Base-by-base conservation (phyloP, 2,888 invertebrate genomes). In the Bimastos eiseni region DNA sequence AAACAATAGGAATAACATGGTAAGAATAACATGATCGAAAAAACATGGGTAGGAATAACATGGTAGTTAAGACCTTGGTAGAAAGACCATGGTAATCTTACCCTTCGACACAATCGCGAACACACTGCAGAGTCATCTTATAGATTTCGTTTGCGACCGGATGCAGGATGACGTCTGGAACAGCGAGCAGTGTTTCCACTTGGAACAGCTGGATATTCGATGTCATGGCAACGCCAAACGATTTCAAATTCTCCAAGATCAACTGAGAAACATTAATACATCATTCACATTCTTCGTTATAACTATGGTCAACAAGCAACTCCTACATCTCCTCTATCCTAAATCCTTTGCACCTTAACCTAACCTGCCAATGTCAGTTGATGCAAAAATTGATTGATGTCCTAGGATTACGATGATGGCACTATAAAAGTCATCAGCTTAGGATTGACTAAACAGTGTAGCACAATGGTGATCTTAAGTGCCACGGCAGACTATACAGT, bases 111-210 rank as follows among this genome's bases (percentile, higher is more conserved):
- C 97, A 97, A 94, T 98, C 97, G 93, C 97, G 97, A 33, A 97
- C 96, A 93, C 97, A 96, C 93, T 97, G 96, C 30, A 97, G 95
- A 33, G 98, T 96, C 44, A 97, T 97, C 92, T 97, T 97, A 94
- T 97, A 97, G 70, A 98, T 96, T 94, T 98, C 98, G 13, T 96
- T 95, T 0, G 97, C 96, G 0, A 97, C 96, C 0, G 98, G 98
- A 34, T 96, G 96, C 92, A 98, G 95, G 0, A 97, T 96, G 8
- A 98, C 97, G 92, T 98, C 97, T 0, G 97, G 97, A 0, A 96
- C 96, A 0, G 97, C 96, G 0, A 98, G 95, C 0, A 96, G 95
- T 0, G 97, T 97, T 93, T 97, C 97, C 15, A 98, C 96, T 96
- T 97, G 97, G 94, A 98, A 98, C 93, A 97, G 94, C 0, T 97